Percentiles rank a stretch among this genome's conserved stretches.
Evolutionary conservation across 2,797 vertebrate genomes (phyloP).

Genomic region (Lateolabrax maculatus): DNA sequence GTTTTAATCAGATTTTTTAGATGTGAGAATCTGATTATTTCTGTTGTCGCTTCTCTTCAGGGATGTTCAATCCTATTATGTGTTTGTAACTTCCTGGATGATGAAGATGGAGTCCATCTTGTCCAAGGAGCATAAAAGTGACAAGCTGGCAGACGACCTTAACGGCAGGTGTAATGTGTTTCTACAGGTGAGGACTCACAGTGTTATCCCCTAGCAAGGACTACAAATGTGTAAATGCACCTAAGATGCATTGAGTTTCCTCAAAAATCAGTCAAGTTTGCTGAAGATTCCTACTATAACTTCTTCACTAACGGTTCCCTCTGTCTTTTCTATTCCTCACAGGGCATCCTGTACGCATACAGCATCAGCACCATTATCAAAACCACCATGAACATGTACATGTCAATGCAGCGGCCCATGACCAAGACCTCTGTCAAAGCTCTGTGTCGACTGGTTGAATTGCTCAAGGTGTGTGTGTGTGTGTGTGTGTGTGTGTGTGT

Average conservation of each 20-base stretch:
- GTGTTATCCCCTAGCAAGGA: background rate
- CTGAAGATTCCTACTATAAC: background rate
- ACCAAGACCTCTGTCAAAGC: conserved; percentile 98
- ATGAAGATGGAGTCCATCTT: conserved; percentile 99
- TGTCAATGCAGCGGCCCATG: conserved; percentile 99
- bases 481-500: background rate
- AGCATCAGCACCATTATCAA: conserved; percentile 96
- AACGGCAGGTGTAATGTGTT: conserved; percentile 95
- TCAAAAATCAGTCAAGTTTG: background rate
- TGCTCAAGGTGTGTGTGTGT: conserved; percentile 90
- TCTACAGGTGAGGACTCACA: conserved; percentile 90
- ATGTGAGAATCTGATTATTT: background rate
- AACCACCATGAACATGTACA: conserved; percentile 99
- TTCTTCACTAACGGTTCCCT: background rate
- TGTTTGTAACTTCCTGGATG: conserved; percentile 99
- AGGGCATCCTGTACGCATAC: conserved; percentile 98
- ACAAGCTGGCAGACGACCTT: conserved; percentile 94
- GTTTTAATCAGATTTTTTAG: background rate
- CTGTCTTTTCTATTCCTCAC: conserved; percentile 18
- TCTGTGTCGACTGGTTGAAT: conserved; percentile 94
- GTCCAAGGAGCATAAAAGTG: conserved; percentile 91
- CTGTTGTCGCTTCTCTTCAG: conserved; percentile 74
- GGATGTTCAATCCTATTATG: conserved; percentile 98
- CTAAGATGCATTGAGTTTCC: background rate
- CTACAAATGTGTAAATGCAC: background rate